Percentiles rank a stretch among this genome's conserved stretches.
Conservation (phyloP, 2,888 invertebrate species). For the Chorisops tibialis region DNA sequence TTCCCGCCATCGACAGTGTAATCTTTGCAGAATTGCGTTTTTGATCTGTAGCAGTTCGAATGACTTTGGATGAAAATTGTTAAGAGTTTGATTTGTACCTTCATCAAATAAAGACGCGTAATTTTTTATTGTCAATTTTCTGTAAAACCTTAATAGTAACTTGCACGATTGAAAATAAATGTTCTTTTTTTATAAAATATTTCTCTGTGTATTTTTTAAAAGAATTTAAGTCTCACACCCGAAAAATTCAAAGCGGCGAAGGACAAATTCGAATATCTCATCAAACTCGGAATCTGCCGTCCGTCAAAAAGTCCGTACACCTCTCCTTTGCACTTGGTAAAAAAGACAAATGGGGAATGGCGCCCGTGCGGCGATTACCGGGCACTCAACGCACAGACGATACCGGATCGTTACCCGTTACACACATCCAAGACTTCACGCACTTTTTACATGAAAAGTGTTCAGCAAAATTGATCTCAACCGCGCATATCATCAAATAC, state of each 20-base stretch:
- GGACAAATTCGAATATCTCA: not conserved
- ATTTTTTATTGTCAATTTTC: no score
- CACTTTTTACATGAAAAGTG: not conserved
- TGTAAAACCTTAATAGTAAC: no score
- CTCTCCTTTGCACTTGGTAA: slow-evolving; percentile 41
- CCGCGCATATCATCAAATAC: not conserved
- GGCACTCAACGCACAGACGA: not conserved
- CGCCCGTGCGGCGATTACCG: slow-evolving; percentile 40
- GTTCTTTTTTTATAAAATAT: no score
- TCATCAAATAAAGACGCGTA: no score
- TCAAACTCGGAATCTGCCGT: slow-evolving; percentile 44
- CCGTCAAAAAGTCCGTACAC: slow-evolving; percentile 47
- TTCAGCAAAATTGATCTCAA: not conserved
- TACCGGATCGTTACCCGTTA: not conserved
- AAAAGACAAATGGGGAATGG: slow-evolving; percentile 30
- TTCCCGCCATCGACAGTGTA: no score
- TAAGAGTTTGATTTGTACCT: no score
- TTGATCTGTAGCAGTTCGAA: no score
- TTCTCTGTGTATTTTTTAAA: no score
- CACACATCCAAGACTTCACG: slow-evolving; percentile 13
- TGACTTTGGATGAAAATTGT: no score
- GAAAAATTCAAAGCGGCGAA: not conserved
- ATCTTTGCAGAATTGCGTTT: no score
- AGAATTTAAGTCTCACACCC: slow-evolving; percentile 40
- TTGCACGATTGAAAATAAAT: no score